Conservation (phyloP, 2,113 vertebrate species). For the Oreocharis arfaki region DNA sequence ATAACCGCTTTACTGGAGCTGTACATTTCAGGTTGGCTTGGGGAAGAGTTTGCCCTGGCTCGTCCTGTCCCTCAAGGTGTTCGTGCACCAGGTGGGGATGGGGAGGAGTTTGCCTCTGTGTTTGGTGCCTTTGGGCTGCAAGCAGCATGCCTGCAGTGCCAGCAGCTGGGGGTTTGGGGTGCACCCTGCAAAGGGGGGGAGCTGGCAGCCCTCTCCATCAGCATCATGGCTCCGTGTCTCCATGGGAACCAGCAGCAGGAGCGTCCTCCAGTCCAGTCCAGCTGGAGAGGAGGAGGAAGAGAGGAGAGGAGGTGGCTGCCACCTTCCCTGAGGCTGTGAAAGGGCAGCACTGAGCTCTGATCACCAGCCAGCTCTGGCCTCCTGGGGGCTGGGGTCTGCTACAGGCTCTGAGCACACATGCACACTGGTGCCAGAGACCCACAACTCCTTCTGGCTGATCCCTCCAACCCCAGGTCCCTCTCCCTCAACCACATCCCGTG, state of each 20-base stretch:
- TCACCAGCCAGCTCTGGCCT: not conserved
- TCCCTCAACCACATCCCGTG: not conserved
- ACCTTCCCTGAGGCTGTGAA: not conserved
- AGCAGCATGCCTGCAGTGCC: not conserved
- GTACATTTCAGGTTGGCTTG: not conserved
- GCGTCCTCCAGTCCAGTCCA: not conserved
- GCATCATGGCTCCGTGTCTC: constrained; percentile 45
- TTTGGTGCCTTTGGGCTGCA: not conserved
- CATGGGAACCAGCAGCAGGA: constrained; percentile 70
- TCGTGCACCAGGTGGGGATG: not conserved
- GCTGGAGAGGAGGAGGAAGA: not conserved
- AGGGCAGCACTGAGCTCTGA: not conserved
- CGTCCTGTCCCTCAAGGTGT: not conserved
- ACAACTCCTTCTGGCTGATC: not conserved
- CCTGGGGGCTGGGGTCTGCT: not conserved
- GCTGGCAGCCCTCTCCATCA: not conserved
- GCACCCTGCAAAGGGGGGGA: not conserved
- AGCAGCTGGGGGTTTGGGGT: not conserved
- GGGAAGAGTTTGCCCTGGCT: not conserved
- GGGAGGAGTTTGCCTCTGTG: fast-evolving
- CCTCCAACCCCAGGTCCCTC: not conserved
- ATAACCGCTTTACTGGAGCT: fast-evolving
- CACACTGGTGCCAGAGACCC: too few relatives aligned
- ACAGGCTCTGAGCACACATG: not conserved
- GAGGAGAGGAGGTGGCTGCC: not conserved